Conservation (phyloP, 1,140 invertebrate genomes). For the Phenacoccus solenopsis region DNA sequence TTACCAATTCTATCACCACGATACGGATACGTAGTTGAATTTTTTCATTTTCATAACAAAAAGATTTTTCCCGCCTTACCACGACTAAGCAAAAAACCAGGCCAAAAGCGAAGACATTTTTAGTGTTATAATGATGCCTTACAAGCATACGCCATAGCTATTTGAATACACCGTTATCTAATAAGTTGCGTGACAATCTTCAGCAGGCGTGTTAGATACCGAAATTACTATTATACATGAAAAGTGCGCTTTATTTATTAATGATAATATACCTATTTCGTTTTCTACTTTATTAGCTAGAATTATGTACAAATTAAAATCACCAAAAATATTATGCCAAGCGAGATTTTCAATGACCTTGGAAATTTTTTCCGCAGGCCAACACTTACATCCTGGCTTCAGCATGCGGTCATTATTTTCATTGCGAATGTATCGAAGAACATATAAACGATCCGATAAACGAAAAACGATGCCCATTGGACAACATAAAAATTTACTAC, state of each 20-base stretch:
- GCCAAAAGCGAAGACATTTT: neutral
- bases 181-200: constrained; percentile 1
- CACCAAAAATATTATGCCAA: too few species aligned
- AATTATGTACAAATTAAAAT: neutral
- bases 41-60: neutral
- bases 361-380: neutral
- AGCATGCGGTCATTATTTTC: neutral
- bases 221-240: constrained; percentile 3
- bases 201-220: neutral
- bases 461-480: neutral
- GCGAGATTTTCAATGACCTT: too few species aligned
- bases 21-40: neutral
- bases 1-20: neutral
- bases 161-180: constrained; percentile 2
- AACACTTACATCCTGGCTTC: neutral
- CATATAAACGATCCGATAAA: neutral
- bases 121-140: constrained; percentile 2
- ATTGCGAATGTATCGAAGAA: neutral
- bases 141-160: neutral
- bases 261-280: constrained; percentile 1
- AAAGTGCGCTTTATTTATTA: neutral
- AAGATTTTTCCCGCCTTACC: too few species aligned
- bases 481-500: neutral
- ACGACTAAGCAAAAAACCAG: neutral
- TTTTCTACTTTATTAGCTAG: neutral